Evolutionary conservation across 1,140 invertebrate species (phyloP), one percentile per base, ranked within the genome.

Genomic region (Archegozetes longisetosus): DNA sequence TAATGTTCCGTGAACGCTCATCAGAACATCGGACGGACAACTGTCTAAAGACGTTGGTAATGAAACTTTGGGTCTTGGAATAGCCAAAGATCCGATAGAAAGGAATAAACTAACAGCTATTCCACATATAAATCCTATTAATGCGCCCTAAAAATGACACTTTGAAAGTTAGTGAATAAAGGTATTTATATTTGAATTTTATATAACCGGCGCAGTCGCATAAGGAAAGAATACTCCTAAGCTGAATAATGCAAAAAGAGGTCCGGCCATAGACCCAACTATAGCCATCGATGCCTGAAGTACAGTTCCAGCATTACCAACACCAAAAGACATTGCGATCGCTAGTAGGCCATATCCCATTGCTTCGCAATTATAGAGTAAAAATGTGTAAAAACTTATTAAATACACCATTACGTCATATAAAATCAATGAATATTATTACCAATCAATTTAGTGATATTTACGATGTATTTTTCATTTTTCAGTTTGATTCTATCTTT

Each of bases 211-310:
- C 9, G 80, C 73, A 67, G 85, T 85, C 0, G 80, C 79, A 73
- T 76, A 79, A 0, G 84, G 84, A 48, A 84, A 79, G 65, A 86
- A 82, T 72, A 87, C 80, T 53, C 84, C 86, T 32, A 88, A 73
- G 1, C 81, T 81, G 66, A 88, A 88, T 6, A 86, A 75, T 3
- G 84, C 84, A 0, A 87, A 72, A 1, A 87, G 70, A 22, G 85
- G 83, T 48, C 86, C 86, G 40, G 75, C 72, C 2, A 80, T 76
- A 4, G 82, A 73, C 22, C 77, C 75, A 58, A 70, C 71, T 22
- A 78, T 67, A 51, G 71, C 73, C 1, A 72, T 29, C 6, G 71
- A 68, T 59, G 76, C 73, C 70, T 63, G 58, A 13, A 63, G n/a
- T 23, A 63, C 62, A 27, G 62, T 62, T 12, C 62, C 62, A n/a